phyloP scores from a whole-genome alignment of 2,113 vertebrate genomes.

The Elaphurus davidianus region DNA sequence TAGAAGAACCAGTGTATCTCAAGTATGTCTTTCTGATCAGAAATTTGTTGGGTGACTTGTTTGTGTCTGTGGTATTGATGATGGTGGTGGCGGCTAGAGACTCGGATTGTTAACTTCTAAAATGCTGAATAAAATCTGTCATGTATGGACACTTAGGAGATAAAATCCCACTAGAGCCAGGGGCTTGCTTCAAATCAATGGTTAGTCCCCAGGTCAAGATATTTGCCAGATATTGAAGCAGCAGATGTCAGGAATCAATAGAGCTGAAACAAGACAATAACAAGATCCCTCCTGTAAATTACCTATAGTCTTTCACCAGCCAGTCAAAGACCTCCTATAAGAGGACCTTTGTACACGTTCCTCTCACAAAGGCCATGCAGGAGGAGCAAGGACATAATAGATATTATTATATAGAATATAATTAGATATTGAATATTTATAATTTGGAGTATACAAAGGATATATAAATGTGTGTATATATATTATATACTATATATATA shows the following conservation, averaged over 20 bases:
- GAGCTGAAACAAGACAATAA: not conserved
- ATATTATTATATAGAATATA: not conserved
- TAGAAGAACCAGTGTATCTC: not conserved
- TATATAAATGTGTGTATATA: not conserved
- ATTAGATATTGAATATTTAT: not conserved
- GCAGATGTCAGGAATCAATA: not conserved
- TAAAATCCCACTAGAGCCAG: not conserved
- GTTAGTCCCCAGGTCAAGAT: not conserved
- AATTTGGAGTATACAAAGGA: not conserved
- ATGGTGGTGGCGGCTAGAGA: too few species aligned
- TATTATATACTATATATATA: too few species aligned
- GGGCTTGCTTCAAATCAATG: not conserved
- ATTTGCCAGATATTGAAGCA: not conserved
- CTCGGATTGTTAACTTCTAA: not conserved
- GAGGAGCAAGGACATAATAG: not conserved
- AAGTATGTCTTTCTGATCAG: not conserved
- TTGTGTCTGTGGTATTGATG: not conserved
- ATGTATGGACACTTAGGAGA: not conserved
- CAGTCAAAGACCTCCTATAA: not conserved
- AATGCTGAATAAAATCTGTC: not conserved
- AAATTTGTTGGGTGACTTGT: not conserved
- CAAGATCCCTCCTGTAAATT: not conserved
- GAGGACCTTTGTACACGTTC: not conserved
- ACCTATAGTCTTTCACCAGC: not conserved
- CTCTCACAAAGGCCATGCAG: not conserved